phyloP scores from a whole-genome alignment of 2,797 vertebrate genomes.

The Dendrocincla tyrannina region DNA sequence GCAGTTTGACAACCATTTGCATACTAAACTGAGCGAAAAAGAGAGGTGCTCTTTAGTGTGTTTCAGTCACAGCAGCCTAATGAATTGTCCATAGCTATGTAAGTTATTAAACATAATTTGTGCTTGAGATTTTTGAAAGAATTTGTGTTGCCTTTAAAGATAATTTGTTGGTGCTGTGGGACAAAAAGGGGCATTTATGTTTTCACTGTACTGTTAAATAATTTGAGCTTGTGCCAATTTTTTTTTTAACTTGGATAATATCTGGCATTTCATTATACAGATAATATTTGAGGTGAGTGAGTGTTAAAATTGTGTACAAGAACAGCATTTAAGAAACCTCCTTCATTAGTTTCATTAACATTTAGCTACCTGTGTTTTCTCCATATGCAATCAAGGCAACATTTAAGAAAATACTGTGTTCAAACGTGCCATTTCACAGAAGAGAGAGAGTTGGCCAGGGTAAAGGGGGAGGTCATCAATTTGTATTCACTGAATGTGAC shows the following conservation, averaged over 20 bases:
- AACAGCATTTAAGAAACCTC: neutral
- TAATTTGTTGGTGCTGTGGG: neutral
- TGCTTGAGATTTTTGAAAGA: neutral
- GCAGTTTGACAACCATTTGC: conserved; percentile 33
- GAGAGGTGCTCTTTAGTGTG: neutral
- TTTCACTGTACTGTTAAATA: conserved; percentile 36
- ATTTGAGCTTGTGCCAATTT: neutral
- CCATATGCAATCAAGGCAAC: neutral
- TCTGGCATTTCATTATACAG: conserved; percentile 18
- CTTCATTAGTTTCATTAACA: conserved; percentile 7
- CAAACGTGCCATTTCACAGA: neutral
- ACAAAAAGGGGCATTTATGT: conserved; percentile 46
- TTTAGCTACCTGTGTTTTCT: neutral
- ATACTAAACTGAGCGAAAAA: conserved; percentile 15
- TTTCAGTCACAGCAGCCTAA: neutral
- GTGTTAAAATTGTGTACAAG: neutral
- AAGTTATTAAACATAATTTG: conserved; percentile 5
- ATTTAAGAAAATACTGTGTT: neutral
- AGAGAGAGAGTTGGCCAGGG: conserved; percentile 32
- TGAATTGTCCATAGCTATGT: neutral
- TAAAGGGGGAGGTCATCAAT: conserved; percentile 42
- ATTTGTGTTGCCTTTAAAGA: neutral
- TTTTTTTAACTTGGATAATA: neutral
- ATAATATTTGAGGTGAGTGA: conserved; percentile 12
- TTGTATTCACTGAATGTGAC: conserved; percentile 41